Percentiles rank a stretch among this genome's conserved stretches.
Conservation (phyloP, 2,797 vertebrate species). For the Petrocephalus sullivani region DNA sequence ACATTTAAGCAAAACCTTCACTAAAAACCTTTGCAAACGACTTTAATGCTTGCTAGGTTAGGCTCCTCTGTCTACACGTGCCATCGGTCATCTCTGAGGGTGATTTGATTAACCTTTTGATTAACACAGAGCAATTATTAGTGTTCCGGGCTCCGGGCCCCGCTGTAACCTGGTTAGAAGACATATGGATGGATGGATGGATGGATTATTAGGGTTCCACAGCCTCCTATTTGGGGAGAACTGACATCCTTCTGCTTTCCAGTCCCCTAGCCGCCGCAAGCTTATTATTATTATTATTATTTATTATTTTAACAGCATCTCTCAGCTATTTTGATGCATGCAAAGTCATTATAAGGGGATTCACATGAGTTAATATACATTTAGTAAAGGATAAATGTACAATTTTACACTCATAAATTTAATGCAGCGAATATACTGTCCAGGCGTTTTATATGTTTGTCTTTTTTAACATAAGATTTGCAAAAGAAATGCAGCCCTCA, state of each 20-base stretch:
- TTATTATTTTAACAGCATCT: neutral
- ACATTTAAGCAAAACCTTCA: neutral
- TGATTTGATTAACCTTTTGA: slow-evolving; percentile 7
- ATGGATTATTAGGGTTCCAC: neutral
- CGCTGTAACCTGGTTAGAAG: neutral
- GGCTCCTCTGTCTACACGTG: neutral
- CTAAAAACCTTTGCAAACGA: neutral
- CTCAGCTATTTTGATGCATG: neutral
- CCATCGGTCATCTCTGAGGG: neutral
- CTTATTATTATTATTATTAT: neutral
- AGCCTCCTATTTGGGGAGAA: neutral
- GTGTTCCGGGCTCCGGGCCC: neutral
- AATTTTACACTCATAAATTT: neutral
- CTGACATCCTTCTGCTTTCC: neutral
- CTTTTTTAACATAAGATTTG: neutral
- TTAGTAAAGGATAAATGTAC: neutral
- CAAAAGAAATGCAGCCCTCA: neutral
- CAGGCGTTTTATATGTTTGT: neutral
- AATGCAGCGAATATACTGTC: neutral
- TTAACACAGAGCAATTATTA: neutral
- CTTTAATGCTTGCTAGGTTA: neutral
- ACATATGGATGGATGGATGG: neutral
- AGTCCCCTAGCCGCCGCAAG: neutral
- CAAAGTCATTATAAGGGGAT: neutral
- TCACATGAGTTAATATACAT: neutral